Percentiles rank a stretch among this genome's conserved stretches.
These are phyloP conservation scores for Conistra vaccinii DNA, from an alignment of 2,888 invertebrate genomes.

Conservation along the genomic window DNA sequence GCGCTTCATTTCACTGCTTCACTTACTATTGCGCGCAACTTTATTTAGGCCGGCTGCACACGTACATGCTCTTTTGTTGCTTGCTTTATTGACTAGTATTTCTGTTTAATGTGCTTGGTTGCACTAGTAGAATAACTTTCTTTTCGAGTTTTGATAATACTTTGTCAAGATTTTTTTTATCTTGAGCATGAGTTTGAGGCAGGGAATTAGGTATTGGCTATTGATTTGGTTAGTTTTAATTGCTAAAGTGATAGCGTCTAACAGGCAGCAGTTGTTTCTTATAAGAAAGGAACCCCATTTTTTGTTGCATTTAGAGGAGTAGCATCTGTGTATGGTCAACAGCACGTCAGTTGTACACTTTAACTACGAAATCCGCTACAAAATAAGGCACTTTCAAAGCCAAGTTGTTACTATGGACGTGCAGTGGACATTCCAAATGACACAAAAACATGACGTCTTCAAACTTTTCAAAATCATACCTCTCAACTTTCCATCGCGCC, in stretches of 20 bases:
- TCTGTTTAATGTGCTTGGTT: neutral
- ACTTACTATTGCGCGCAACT: conserved; percentile 47
- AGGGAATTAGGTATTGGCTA: neutral
- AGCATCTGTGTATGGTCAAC: too few species aligned
- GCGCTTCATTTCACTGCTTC: conserved; percentile 77
- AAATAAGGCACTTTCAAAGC: neutral
- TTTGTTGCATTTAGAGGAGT: too few species aligned
- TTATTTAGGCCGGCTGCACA: conserved; percentile 60
- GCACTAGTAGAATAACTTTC: neutral
- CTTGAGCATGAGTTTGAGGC: neutral
- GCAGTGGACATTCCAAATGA: neutral
- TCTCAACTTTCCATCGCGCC: conserved; percentile 5
- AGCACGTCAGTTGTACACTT: neutral
- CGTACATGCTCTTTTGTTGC: conserved; percentile 30
- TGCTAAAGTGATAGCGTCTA: neutral
- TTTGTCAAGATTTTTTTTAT: neutral
- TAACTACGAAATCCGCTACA: neutral
- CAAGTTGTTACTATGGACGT: neutral
- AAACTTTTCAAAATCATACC: conserved; percentile 15
- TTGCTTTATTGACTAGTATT: neutral
- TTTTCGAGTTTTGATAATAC: neutral
- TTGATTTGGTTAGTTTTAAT: neutral
- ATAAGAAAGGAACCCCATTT: neutral
- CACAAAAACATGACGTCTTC: neutral
- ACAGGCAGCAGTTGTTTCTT: neutral